Evolutionary conservation across 2,888 invertebrate species (phyloP).

Genomic region (Mellilla xanthometata): DNA sequence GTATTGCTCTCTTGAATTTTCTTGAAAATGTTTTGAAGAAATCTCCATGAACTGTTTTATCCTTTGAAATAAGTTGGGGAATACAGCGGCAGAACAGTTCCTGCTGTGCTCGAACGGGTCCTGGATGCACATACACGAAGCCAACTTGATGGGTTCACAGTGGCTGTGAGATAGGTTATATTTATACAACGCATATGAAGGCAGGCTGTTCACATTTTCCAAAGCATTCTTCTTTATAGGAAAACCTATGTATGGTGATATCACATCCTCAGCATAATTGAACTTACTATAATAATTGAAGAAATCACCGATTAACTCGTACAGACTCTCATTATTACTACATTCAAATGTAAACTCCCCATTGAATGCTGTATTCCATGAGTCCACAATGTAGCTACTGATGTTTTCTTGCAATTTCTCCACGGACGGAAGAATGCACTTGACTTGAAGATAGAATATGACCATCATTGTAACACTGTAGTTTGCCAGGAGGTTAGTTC

Average conservation of each 20-base stretch:
- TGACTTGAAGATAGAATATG: slow-evolving; percentile 87
- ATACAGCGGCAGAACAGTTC: slow-evolving; percentile 65
- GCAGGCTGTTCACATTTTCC: slow-evolving; percentile 39
- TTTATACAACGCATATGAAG: slow-evolving; percentile 66
- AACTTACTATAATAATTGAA: slow-evolving; percentile 84
- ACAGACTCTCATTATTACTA: slow-evolving; percentile 43
- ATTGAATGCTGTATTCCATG: slow-evolving; percentile 84
- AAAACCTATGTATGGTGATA: slow-evolving; percentile 83
- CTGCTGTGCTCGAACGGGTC: slow-evolving; percentile 84
- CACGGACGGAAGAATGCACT: slow-evolving; percentile 81
- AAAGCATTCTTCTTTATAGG: slow-evolving; percentile 58
- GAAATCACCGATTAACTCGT: slow-evolving; percentile 83
- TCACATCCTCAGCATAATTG: slow-evolving; percentile 75
- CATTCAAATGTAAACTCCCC: slow-evolving; percentile 15
- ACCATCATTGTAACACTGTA: slow-evolving; percentile 86
- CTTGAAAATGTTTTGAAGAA: slow-evolving; percentile 38
- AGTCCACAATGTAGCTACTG: slow-evolving; percentile 53
- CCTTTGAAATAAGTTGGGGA: slow-evolving; percentile 31
- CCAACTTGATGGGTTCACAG: slow-evolving; percentile 45
- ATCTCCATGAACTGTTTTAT: slow-evolving; percentile 36
- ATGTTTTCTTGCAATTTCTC: slow-evolving; percentile 59
- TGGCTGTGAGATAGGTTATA: slow-evolving; percentile 34
- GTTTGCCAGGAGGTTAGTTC: slow-evolving; percentile 83
- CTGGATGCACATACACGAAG: slow-evolving; percentile 78
- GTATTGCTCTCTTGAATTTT: slow-evolving; percentile 30